Conservation (phyloP, 2,797 vertebrate species). For the Acrossocheilus fasciatus region DNA sequence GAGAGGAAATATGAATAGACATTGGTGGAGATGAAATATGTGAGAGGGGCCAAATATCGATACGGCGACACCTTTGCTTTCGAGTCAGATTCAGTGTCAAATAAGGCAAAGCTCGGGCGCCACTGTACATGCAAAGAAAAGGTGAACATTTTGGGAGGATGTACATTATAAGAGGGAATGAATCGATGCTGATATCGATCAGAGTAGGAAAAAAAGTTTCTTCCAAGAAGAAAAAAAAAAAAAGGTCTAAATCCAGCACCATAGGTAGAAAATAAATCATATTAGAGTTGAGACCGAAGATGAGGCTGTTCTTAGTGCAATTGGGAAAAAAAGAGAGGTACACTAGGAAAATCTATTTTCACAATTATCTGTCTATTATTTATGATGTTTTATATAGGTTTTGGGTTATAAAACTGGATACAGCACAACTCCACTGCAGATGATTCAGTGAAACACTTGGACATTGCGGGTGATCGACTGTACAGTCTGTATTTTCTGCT, state of each 20-base stretch:
- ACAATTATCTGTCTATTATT: conserved; percentile 40
- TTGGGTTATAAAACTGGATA: conserved; percentile 41
- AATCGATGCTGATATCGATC: conserved; percentile 51
- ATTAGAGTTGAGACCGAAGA: conserved; percentile 35
- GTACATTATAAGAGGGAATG: conserved; percentile 39
- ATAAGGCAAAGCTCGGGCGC: conserved; percentile 35
- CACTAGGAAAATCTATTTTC: conserved; percentile 34
- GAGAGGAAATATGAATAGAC: conserved; percentile 53
- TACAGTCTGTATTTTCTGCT: not conserved
- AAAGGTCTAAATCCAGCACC: conserved; percentile 20
- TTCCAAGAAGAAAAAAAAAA: conserved; percentile 9
- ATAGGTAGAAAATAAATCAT: conserved; percentile 50
- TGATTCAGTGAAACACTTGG: not conserved
- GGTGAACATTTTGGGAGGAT: conserved; percentile 38
- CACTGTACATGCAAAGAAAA: conserved; percentile 15
- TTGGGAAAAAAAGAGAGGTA: not conserved
- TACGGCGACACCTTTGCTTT: conserved; percentile 39
- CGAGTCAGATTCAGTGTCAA: conserved; percentile 17
- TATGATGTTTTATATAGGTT: conserved; percentile 36
- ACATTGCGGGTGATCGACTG: conserved; percentile 2
- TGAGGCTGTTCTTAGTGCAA: conserved; percentile 20
- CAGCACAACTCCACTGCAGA: not conserved
- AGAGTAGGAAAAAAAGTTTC: conserved; percentile 19
- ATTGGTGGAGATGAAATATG: conserved; percentile 43
- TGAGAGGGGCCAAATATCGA: conserved; percentile 36